Evolutionary conservation across 2,113 vertebrate genomes (phyloP).

Genomic region (Lanius ludovicianus): DNA sequence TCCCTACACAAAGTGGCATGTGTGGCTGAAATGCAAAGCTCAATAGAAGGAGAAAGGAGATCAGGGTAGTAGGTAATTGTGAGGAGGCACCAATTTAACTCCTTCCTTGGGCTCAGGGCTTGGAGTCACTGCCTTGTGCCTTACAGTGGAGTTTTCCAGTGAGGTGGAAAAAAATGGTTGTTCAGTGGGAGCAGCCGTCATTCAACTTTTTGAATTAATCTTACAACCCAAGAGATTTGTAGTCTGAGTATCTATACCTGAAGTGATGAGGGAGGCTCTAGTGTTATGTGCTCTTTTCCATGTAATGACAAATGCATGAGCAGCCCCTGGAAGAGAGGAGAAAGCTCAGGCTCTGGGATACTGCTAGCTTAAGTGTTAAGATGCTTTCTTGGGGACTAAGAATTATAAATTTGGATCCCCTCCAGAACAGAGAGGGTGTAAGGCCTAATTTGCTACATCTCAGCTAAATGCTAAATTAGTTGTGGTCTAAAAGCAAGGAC

Average conservation of each 20-base stretch:
- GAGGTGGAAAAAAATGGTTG: background rate
- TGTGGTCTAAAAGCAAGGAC: background rate
- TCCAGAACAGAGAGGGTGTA: background rate
- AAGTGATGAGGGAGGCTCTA: background rate
- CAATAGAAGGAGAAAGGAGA: background rate
- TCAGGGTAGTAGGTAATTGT: background rate
- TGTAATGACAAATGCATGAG: background rate
- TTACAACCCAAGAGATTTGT: background rate
- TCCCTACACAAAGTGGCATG: background rate
- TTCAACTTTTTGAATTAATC: background rate
- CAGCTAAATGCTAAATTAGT: background rate
- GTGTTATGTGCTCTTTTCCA: background rate
- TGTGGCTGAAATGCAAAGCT: background rate
- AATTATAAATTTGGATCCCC: background rate
- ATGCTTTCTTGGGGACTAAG: background rate
- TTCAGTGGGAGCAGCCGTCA: background rate
- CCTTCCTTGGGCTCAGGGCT: background rate
- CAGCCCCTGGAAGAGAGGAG: background rate
- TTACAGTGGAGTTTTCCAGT: background rate
- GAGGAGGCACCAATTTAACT: background rate
- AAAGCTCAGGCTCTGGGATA: background rate
- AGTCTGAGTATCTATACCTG: background rate
- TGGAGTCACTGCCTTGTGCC: accelerated
- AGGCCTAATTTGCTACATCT: background rate
- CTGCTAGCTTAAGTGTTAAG: background rate